phyloP scores from a whole-genome alignment of 2,797 vertebrate genomes.

The Okamejei kenojei region DNA sequence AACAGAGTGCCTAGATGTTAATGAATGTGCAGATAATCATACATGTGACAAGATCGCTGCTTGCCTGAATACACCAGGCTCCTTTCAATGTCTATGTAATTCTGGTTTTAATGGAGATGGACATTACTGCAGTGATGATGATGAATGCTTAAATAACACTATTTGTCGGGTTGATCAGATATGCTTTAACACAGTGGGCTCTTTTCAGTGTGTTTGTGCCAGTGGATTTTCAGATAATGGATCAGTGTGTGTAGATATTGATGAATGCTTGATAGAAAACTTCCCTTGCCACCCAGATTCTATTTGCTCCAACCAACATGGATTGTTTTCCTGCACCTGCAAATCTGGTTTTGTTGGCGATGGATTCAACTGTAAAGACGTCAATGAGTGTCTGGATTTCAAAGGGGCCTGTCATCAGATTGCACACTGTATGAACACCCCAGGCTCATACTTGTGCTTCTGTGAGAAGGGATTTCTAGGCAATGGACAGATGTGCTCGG shows the following conservation, averaged over 20 bases:
- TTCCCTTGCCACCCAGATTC: conserved; percentile 56
- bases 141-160: conserved; percentile 58
- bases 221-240: conserved; percentile 55
- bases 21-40: conserved; percentile 46
- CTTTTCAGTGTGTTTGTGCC: conserved; percentile 58
- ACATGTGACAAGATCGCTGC: conserved; percentile 56
- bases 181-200: conserved; percentile 61
- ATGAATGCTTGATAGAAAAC: conserved; percentile 57
- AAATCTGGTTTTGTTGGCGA: conserved; percentile 59
- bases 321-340: conserved; percentile 66
- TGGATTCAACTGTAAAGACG: conserved; percentile 61
- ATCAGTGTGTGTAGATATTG: conserved; percentile 55
- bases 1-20: conserved; percentile 48
- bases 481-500: conserved; percentile 57
- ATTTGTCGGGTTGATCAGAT: conserved; percentile 61
- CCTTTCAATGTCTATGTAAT: conserved; percentile 41
- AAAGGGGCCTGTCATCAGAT: conserved; percentile 54
- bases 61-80: conserved; percentile 50
- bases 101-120: conserved; percentile 40
- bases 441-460: conserved; percentile 62
- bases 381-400: conserved; percentile 60
- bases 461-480: conserved; percentile 57
- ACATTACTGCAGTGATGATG: conserved; percentile 45
- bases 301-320: conserved; percentile 61
- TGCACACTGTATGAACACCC: conserved; percentile 61